Conservation (phyloP, 2,113 vertebrate species). For the Gadus chalcogrammus region DNA sequence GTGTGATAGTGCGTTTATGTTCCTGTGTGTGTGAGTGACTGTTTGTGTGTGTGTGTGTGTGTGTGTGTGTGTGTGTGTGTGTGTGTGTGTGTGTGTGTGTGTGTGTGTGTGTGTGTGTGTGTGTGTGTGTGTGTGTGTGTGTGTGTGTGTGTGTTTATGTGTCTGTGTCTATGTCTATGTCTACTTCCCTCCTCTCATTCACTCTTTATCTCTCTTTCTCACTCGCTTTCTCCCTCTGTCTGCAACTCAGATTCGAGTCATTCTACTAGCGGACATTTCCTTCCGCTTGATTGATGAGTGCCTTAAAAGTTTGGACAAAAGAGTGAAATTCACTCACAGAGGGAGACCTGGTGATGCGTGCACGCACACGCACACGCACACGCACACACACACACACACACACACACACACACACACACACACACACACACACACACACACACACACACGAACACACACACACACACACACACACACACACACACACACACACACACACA, state of each 20-base stretch:
- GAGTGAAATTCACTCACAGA: slow-evolving; percentile 47
- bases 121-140: too few relatives aligned
- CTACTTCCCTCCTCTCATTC: too few relatives aligned
- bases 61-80: too few relatives aligned
- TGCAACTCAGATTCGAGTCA: slow-evolving; percentile 38
- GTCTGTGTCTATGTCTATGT: slow-evolving; percentile 3
- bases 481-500: slow-evolving; percentile 17
- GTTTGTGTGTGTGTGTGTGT: too few relatives aligned
- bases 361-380: slow-evolving; percentile 16
- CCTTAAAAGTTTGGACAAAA: slow-evolving; percentile 59
- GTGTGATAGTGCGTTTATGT: neutral
- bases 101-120: too few relatives aligned
- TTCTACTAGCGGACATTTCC: slow-evolving; percentile 65
- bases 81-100: too few relatives aligned
- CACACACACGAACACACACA: too few relatives aligned
- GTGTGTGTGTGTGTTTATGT: neutral
- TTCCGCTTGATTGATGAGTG: slow-evolving; percentile 56
- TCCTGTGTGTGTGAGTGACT: slow-evolving; percentile 1
- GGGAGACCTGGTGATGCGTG: slow-evolving; percentile 13
- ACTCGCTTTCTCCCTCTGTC: neutral
- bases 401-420: slow-evolving; percentile 20
- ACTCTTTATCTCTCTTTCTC: neutral
- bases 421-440: too few relatives aligned
- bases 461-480: too few relatives aligned
- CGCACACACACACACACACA: slow-evolving; percentile 17